These are phyloP conservation scores for Habrosyne pyritoides DNA, from an alignment of 2,888 invertebrate species.

Conservation along the genomic window DNA sequence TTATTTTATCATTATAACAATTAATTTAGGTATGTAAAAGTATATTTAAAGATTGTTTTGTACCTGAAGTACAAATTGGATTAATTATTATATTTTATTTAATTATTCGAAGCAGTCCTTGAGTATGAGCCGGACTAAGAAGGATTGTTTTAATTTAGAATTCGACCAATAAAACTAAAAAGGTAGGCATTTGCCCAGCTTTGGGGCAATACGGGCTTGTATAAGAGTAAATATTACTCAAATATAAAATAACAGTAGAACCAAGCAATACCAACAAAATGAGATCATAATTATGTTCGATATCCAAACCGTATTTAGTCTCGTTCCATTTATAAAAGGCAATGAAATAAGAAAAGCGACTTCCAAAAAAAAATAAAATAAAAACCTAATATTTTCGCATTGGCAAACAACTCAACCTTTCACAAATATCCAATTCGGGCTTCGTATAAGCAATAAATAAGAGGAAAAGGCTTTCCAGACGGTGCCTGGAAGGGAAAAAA, in stretches of 20 bases:
- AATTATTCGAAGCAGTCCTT: too few species aligned
- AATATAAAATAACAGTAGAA: not conserved
- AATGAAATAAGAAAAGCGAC: slow-evolving; percentile 28
- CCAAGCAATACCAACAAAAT: not conserved
- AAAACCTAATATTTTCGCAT: slow-evolving; percentile 66
- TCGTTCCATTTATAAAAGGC: slow-evolving; percentile 13
- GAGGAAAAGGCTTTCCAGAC: slow-evolving; percentile 82
- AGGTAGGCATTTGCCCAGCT: too few species aligned
- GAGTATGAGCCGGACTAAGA: too few species aligned
- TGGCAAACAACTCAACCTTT: slow-evolving; percentile 72
- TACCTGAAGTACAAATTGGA: too few species aligned
- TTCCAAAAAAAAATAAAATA: slow-evolving; percentile 10
- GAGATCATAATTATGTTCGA: not conserved
- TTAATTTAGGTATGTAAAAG: too few species aligned
- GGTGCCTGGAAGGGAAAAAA: slow-evolving; percentile 58
- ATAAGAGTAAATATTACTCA: too few species aligned
- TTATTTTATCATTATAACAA: too few species aligned
- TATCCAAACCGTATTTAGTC: not conserved
- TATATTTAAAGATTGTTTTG: too few species aligned
- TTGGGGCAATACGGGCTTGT: too few species aligned
- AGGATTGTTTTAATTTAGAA: too few species aligned
- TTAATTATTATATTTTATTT: too few species aligned
- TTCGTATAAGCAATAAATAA: slow-evolving; percentile 84
- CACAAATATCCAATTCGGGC: slow-evolving; percentile 81
- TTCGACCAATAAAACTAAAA: too few species aligned